phyloP scores from a whole-genome alignment of 2,797 vertebrate genomes.

The Parambassis ranga region DNA sequence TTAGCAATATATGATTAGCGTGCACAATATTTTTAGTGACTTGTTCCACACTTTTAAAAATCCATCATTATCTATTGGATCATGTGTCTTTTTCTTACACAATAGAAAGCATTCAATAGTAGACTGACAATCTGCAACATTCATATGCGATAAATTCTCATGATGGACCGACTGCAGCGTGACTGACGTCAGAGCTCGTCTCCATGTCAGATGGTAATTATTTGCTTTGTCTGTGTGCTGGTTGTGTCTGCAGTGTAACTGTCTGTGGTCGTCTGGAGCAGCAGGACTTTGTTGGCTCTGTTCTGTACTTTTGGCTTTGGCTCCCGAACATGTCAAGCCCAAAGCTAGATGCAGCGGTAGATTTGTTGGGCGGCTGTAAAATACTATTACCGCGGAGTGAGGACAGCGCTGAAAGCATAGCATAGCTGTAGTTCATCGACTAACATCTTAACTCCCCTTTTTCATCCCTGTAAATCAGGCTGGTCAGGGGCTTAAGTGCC shows the following conservation, averaged over 20 bases:
- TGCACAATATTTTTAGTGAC: too few species aligned
- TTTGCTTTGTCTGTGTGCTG: slow-evolving; percentile 7
- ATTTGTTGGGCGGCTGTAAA: slow-evolving; percentile 58
- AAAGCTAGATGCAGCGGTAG: slow-evolving; percentile 31
- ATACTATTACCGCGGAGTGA: slow-evolving; percentile 47
- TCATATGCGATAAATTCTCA: too few species aligned
- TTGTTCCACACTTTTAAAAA: background rate
- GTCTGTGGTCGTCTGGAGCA: slow-evolving; percentile 26
- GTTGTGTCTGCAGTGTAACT: slow-evolving; percentile 10
- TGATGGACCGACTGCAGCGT: background rate
- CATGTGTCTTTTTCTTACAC: background rate
- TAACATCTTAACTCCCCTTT: slow-evolving; percentile 64
- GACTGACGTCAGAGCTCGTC: slow-evolving; percentile 9
- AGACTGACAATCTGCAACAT: too few species aligned
- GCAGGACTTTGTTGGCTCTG: slow-evolving; percentile 34
- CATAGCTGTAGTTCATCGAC: slow-evolving; percentile 66
- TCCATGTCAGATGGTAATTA: slow-evolving; percentile 4
- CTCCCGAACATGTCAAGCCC: slow-evolving; percentile 28
- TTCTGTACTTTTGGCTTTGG: slow-evolving; percentile 38
- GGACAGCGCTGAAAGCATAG: slow-evolving; percentile 62
- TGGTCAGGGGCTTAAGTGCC: slow-evolving; percentile 63
- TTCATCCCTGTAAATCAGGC: slow-evolving; percentile 71
- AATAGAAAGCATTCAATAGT: background rate
- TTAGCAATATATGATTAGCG: too few species aligned
- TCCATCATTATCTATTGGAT: background rate